phyloP scores from a whole-genome alignment of 2,888 invertebrate species.

The Eristalis pertinax region DNA sequence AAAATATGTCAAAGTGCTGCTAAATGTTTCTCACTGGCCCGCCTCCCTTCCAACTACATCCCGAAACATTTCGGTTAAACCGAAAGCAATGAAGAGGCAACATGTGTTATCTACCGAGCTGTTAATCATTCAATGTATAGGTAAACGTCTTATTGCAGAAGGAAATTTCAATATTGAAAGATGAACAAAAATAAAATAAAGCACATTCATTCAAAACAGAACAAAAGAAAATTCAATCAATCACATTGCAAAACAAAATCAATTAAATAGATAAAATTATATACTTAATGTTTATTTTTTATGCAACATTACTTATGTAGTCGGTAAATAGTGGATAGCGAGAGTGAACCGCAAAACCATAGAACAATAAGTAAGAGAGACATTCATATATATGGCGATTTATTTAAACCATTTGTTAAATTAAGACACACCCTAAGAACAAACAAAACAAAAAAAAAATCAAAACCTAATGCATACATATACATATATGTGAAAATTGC shows the following conservation, averaged over 20 bases:
- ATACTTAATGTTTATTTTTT: constrained; percentile 47
- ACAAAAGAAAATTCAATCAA: constrained; percentile 12
- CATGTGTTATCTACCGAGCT: constrained; percentile 59
- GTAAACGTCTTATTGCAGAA: constrained; percentile 24
- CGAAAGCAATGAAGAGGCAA: constrained; percentile 30
- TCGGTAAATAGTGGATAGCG: constrained; percentile 13
- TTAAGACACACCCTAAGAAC: constrained; percentile 29
- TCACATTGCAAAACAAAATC: constrained; percentile 26
- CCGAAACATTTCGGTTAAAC: constrained; percentile 45
- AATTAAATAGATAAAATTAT: constrained; percentile 53
- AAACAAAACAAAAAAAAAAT: neutral
- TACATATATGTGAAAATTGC: constrained; percentile 19
- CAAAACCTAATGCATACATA: constrained; percentile 13
- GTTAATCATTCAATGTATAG: constrained; percentile 56
- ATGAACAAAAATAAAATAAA: constrained; percentile 15
- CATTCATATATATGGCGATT: constrained; percentile 36
- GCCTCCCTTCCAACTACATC: constrained; percentile 4
- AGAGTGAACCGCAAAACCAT: constrained; percentile 29
- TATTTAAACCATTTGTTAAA: constrained; percentile 64
- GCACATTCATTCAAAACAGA: constrained; percentile 43
- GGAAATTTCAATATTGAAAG: constrained; percentile 11
- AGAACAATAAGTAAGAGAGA: constrained; percentile 42
- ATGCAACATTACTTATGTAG: constrained; percentile 32
- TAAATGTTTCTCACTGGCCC: constrained; percentile 15
- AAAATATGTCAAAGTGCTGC: constrained; percentile 22